These are phyloP conservation scores for Octopus bimaculoides DNA, from an alignment of 1,140 invertebrate genomes.

Conservation along the genomic window DNA sequence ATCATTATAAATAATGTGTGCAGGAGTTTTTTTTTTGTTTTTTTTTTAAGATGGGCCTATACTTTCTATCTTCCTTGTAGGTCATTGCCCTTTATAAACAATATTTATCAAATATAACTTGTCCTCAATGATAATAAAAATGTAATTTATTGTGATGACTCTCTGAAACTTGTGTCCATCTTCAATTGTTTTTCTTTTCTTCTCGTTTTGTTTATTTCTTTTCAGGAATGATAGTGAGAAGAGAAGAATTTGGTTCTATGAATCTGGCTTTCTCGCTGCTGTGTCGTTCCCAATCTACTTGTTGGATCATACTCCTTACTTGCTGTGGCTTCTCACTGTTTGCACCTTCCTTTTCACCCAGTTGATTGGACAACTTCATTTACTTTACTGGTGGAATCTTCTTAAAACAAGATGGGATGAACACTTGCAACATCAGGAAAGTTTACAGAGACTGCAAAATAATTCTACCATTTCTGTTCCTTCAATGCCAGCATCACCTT, in stretches of 20 bases:
- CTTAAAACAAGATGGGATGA: slow-evolving; percentile 48
- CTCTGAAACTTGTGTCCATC: no score
- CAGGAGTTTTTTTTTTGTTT: no score
- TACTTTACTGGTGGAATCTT: slow-evolving; percentile 29
- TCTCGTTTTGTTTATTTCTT: slow-evolving; percentile 23
- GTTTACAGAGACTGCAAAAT: slow-evolving; percentile 38
- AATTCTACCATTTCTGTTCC: not conserved
- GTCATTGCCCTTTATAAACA: no score
- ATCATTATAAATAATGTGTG: no score
- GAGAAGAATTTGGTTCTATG: slow-evolving; percentile 49
- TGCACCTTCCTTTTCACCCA: slow-evolving; percentile 48
- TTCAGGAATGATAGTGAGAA: slow-evolving; percentile 47
- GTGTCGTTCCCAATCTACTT: slow-evolving; percentile 39
- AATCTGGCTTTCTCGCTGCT: slow-evolving; percentile 37
- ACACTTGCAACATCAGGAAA: slow-evolving; percentile 52
- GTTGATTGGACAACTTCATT: slow-evolving; percentile 33
- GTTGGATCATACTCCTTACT: slow-evolving; percentile 45
- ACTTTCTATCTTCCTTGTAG: no score
- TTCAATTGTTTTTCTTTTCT: not conserved
- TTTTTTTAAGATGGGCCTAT: no score
- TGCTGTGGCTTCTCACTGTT: slow-evolving; percentile 38
- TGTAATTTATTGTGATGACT: no score
- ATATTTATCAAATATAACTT: no score
- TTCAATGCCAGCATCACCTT: not conserved
- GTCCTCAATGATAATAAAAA: no score